Base-by-base conservation (phyloP, 1,140 invertebrate genomes). In the Monomorium pharaonis region DNA sequence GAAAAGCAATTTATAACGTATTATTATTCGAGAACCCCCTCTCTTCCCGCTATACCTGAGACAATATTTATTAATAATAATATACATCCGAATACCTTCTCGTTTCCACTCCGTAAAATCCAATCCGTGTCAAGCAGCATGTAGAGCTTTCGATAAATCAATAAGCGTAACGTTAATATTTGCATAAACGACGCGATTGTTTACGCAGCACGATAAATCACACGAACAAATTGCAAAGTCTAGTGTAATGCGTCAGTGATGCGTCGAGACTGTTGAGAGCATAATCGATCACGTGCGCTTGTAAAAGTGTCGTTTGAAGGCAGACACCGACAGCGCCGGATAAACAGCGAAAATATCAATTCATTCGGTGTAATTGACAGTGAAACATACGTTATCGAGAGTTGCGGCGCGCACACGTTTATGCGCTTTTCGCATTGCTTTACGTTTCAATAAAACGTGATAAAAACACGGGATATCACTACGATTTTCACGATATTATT, bases 341-440 rank as follows among this genome's bases (percentile, higher is more conserved):
- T 33, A 42, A 83, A 70, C 78, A 83, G 42, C 18, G 33, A 83
- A 74, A 83, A 83, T 74, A 83, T 83, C 24, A 37, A 67, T 88
- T 89, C 78, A 70, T 86, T 75, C 58, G 65, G 47, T 54, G 37
- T 89, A 88, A 89, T 89, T 89, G 83, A 69, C 83, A 67, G 27
- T 54, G 83, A 74, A 27, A 89, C 21, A 37, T n/a, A 62, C 24
- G 77, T 77, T 69, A 63, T 27, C n/a, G 24, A 47, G 9, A 37
- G 12, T 27, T 24, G n/a, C 54, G 12, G 16, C n/a, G 33, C 37
- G 14, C n/a, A 16, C 21, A 2, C 14, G 69, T 44, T 81, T 44
- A 63, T 67, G 16, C 24, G 33, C 51, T 44, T 27, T 54, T 16
- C 51, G 30, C 30, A 49, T 85, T 54, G 49, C 10, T 42, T 47